Evolutionary conservation across 2,797 vertebrate genomes (phyloP), one percentile per base, ranked within the genome.

Genomic region (Malacoctenus gilli): DNA sequence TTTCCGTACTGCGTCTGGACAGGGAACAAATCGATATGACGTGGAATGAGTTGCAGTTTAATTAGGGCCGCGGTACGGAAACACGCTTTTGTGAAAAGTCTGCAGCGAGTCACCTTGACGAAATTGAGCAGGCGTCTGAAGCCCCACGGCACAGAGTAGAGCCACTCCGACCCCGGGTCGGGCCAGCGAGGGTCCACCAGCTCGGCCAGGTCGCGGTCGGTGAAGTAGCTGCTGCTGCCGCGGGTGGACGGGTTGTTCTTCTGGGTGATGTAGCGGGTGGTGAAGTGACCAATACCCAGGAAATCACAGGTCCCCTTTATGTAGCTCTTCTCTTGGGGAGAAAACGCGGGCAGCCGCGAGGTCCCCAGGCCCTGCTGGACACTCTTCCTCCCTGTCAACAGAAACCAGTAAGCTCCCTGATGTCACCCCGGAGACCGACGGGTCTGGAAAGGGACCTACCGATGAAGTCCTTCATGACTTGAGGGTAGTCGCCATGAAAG

Each of bases 401-500:
- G 9, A 6, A 5, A 28, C 9, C 25, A 28, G 25, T 5, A 5
- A 9, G 9, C 25, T 28, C 5, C 6, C 25, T 1, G 9, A 2
- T 5, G 9, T 9, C 9, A 28, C 25, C 5, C 37, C 4, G 13
- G 6, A 7, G n/a, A n/a, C n/a, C n/a, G n/a, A n/a, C n/a, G n/a
- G n/a, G n/a, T n/a, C n/a, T n/a, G n/a, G n/a, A n/a, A n/a, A n/a
- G n/a, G n/a, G 35, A 74, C 89, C 90, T 85, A 93, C 95, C 95
- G 34, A 98, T 82, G 0, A 89, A 93, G 72, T 95, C 94, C 84
- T 98, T 98, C 96, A 97, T 97, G 32, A 93, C 92, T 86, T 96
- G 94, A 25, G 96, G 96, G 59, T 98, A 98, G 87, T 98, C 96
- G 56, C 96, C 95, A n/a, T 94, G 92, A 55, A 93, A 97, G 63